Base-by-base conservation (phyloP, 2,888 invertebrate species). In the Lycocerus yunnanus region DNA sequence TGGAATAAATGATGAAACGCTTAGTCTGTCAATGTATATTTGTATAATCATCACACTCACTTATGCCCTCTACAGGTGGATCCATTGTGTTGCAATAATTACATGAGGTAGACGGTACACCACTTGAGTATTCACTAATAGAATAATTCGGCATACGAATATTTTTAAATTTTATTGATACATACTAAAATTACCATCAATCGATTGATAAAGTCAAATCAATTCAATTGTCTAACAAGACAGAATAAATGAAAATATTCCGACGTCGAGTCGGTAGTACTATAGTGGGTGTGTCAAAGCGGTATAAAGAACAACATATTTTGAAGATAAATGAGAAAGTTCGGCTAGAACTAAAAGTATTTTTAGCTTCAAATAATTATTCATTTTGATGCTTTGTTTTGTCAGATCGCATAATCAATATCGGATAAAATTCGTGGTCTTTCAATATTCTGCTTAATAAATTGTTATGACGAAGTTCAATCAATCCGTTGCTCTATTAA, bases 291-390 rank as follows among this genome's bases (percentile, higher is more conserved):
- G 71, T 71, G 71, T 66, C 71, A 24, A 71, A 43, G 24, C 66
- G 59, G 60, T 66, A 71, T 20, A 66, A 59, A 66, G 71, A 71
- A 71, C 24, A 66, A 71, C 66, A 43, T 59, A 58, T 63, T 65
- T 63, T 59, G 14, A 70, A 70, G 69, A 70, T 71, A 66, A 24
- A 71, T 71, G 71, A 66, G 71, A 71, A 71, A 43, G 20, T 66
- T 59, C 58, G 66, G 58, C 18, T 58, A 58, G 58, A 58, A 71
- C 66, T 66, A 58, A 71, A 66, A 65, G 58, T 66, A 18, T 43
- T 15, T 71, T 71, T 66, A 15, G 65, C n/a, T 70, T 60, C 18
- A 66, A 74, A 70, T 77, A 78, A 78, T 78, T 77, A 75, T 77
- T 77, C 77, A 77, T 72, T 73, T 72, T 63, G 27, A 16, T 18